Evolutionary conservation across 1,140 invertebrate species (phyloP).

Genomic region (Parasteatoda tepidariorum): DNA sequence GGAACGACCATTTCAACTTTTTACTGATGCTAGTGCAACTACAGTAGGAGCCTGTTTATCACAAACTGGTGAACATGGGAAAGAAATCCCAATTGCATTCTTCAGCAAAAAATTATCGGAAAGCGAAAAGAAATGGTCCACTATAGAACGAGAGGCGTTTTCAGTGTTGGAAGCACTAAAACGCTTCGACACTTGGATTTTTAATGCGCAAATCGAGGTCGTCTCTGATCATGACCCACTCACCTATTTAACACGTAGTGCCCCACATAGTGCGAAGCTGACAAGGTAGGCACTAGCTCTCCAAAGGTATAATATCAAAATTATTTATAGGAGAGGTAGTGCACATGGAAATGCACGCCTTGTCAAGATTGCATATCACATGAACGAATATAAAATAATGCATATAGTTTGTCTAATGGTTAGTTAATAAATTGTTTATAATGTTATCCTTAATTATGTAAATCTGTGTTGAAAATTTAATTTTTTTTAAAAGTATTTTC

Average conservation of each 20-base stretch:
- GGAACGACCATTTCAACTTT: neutral
- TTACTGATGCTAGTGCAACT: neutral
- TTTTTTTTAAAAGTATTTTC: too few relatives aligned
- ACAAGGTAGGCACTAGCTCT: neutral
- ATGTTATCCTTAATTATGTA: too few relatives aligned
- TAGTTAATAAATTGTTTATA: too few relatives aligned
- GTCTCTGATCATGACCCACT: neutral
- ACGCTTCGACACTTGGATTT: neutral
- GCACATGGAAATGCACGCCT: neutral
- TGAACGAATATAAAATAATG: too few relatives aligned
- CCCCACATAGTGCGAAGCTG: constrained; percentile 62
- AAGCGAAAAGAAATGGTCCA: neutral
- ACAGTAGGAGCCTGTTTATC: neutral
- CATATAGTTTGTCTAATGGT: too few relatives aligned
- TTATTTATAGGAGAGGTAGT: neutral
- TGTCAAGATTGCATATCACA: too few relatives aligned
- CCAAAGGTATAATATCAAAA: neutral
- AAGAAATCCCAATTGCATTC: neutral
- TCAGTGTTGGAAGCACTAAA: neutral
- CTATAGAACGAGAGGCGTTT: neutral
- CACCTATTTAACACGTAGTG: neutral
- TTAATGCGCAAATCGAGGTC: neutral
- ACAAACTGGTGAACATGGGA: neutral
- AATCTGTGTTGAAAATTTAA: too few relatives aligned
- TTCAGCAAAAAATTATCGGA: neutral